These are phyloP conservation scores for Caenorhabditis drosophilae DNA, from an alignment of 2,888 invertebrate species.

Conservation along the genomic window DNA sequence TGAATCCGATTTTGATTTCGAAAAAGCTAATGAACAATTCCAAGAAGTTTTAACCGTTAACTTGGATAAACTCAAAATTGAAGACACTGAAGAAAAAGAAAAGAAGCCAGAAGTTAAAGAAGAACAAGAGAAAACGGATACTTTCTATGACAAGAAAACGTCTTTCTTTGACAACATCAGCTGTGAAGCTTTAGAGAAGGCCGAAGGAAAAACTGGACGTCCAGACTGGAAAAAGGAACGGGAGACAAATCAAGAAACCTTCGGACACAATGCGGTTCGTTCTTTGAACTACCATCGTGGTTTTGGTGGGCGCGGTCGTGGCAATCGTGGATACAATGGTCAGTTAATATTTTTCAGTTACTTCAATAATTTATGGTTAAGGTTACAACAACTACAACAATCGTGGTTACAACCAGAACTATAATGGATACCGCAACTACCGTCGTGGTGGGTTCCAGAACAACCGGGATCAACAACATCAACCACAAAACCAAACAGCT, in stretches of 20 bases:
- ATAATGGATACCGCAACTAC: conserved; percentile 35
- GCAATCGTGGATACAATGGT: conserved; percentile 44
- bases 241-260: conserved; percentile 68
- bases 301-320: conserved; percentile 46
- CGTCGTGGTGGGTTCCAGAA: conserved; percentile 23
- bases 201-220: conserved; percentile 62
- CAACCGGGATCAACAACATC: conserved; percentile 17
- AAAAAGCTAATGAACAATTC: conserved; percentile 95
- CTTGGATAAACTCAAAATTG: conserved; percentile 41
- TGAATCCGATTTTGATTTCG: conserved; percentile 88
- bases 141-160: conserved; percentile 90
- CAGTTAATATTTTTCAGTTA: not conserved
- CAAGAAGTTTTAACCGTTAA: conserved; percentile 73
- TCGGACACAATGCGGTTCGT: conserved; percentile 66
- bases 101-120: not conserved
- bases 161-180: conserved; percentile 99
- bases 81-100: conserved; percentile 10
- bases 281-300: conserved; percentile 56
- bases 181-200: conserved; percentile 80
- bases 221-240: conserved; percentile 68
- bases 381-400: conserved; percentile 39
- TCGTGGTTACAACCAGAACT: conserved; percentile 24
- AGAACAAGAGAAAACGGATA: conserved; percentile 34
- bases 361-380: conserved; percentile 7
- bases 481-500: conserved; percentile 8